These are phyloP conservation scores for Zaprionus vittiger DNA, from an alignment of 1,140 invertebrate genomes.

Conservation along the genomic window DNA sequence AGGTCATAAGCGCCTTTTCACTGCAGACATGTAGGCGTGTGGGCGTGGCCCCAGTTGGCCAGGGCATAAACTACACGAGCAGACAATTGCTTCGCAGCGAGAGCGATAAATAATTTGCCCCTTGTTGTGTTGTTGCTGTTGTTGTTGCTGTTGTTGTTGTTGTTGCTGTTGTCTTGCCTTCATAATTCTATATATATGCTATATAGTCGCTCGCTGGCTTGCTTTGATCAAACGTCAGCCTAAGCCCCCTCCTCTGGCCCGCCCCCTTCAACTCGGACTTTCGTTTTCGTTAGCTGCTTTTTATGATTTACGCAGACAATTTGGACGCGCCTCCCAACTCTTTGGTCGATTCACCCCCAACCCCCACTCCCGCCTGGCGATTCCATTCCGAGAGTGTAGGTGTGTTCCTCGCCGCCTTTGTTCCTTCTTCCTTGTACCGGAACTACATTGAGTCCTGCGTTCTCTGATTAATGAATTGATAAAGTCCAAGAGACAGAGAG, in stretches of 20 bases:
- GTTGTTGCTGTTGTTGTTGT: conserved; percentile 46
- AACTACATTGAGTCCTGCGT: conserved; percentile 47
- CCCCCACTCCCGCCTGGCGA: neutral
- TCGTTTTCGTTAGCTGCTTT: conserved; percentile 50
- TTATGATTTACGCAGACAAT: conserved; percentile 69
- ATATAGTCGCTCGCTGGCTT: conserved; percentile 9
- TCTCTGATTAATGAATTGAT: conserved; percentile 76
- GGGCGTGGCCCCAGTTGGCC: conserved; percentile 35
- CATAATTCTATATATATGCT: conserved; percentile 64
- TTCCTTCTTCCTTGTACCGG: conserved; percentile 6
- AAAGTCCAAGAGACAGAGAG: conserved; percentile 38
- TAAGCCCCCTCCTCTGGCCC: conserved; percentile 43
- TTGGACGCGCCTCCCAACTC: conserved; percentile 44
- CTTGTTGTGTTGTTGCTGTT: conserved; percentile 38
- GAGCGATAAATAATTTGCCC: conserved; percentile 73
- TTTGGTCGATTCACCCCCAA: conserved; percentile 50
- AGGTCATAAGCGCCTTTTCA: conserved; percentile 55
- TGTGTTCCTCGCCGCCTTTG: conserved; percentile 52
- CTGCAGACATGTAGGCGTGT: conserved; percentile 29
- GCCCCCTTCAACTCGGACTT: conserved; percentile 51
- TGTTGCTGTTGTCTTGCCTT: conserved; percentile 51
- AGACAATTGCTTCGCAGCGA: conserved; percentile 63
- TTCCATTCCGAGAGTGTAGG: conserved; percentile 38
- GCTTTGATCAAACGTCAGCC: conserved; percentile 75
- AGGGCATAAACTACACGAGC: conserved; percentile 68